Evolutionary conservation across 2,888 invertebrate genomes (phyloP).

Genomic region (Trachelus troglodyta): DNA sequence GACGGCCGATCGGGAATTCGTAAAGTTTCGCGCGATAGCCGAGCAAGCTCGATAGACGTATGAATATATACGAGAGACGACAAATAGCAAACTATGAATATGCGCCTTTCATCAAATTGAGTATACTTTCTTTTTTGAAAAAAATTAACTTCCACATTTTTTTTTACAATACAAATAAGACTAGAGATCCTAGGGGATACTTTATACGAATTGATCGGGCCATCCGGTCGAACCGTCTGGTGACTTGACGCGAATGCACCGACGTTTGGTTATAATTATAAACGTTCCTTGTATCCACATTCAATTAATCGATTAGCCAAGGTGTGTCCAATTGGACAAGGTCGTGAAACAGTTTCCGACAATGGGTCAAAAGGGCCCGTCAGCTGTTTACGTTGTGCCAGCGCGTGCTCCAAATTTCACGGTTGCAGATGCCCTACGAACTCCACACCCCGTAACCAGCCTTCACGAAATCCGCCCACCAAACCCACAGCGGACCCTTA

Average conservation of each 20-base stretch:
- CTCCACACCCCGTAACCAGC: background rate
- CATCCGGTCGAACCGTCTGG: background rate
- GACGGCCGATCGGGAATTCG: slow-evolving; percentile 30
- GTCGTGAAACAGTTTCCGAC: background rate
- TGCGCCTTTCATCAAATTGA: background rate
- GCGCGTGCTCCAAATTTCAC: slow-evolving; percentile 41
- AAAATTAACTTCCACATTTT: background rate
- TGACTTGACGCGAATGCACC: background rate
- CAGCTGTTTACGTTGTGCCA: slow-evolving; percentile 38
- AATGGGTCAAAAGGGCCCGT: slow-evolving; percentile 22
- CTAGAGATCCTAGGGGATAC: background rate
- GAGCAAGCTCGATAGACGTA: too few relatives aligned
- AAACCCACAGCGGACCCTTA: background rate
- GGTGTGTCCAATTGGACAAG: background rate
- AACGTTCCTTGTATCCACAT: background rate
- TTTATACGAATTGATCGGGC: background rate
- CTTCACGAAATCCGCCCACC: too few relatives aligned
- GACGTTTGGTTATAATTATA: background rate
- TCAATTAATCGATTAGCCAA: background rate
- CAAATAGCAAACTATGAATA: background rate
- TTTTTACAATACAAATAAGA: background rate
- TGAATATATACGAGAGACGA: too few relatives aligned
- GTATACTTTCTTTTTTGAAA: too few relatives aligned
- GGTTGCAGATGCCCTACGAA: slow-evolving; percentile 41
- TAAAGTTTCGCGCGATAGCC: slow-evolving; percentile 15